Evolutionary conservation across 2,797 vertebrate genomes (phyloP), one percentile per base, ranked within the genome.

Genomic region (Simalia tracyae): DNA sequence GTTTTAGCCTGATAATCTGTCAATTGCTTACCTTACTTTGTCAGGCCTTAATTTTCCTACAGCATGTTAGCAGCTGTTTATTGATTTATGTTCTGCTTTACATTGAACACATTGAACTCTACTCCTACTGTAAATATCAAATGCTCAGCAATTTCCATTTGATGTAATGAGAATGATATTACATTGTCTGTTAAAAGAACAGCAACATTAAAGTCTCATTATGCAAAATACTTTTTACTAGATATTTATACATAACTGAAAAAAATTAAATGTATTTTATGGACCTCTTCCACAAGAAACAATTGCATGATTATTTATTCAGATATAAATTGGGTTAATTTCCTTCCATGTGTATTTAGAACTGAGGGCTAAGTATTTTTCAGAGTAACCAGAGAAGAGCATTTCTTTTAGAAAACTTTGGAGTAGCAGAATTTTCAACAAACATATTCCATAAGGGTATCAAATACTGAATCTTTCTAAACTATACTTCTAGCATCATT

Each of bases 11-110:
- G 94, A 94, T 86, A 95, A 93, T 17, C 3, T 92, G 96, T 95
- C 66, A 94, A 93, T 95, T 93, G 42, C 85, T 56, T 86, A 92
- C 60, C 22, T 92, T 93, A 91, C 88, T 87, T 93, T 59, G 26
- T 94, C 90, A 97, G 60, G 59, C 91, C 87, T 87, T 96, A 95
- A 95, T 95, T 96, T 96, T 90, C 88, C 87, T n/a, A 72, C 5
- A 57, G 66, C 76, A 50, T 93, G 54, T 91, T 94, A 94, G 93
- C 84, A 91, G 61, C 84, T 93, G 86, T 92, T 95, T 96, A 96
- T 12, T 94, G 93, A 95, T 94, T 95, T 88, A 36, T 86, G 94
- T 72, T 91, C 88, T 92, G 92, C 93, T 96, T 92, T 91, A 90
- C 84, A 64, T 2, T 89, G 91, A 86, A 88, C 56, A 95, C 84